Percentiles rank a stretch among this genome's conserved stretches.
phyloP scores from a whole-genome alignment of 1,140 invertebrate genomes.

The Drosophila sulfurigaster region DNA sequence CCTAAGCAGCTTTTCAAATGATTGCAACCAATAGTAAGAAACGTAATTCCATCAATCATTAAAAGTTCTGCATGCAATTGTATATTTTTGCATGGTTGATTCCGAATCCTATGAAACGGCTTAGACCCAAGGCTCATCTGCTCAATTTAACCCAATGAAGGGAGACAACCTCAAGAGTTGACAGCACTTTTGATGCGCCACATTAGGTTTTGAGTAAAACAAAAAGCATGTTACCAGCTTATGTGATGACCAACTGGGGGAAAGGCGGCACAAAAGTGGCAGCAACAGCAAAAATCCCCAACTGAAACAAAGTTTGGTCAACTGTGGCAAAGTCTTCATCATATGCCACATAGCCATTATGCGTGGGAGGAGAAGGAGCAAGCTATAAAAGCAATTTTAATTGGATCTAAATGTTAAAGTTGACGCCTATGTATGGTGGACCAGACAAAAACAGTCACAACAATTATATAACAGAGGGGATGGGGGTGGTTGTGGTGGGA shows the following conservation, averaged over 20 bases:
- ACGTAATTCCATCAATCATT: constrained; percentile 36
- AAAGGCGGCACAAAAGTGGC: not conserved
- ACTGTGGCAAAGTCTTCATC: constrained; percentile 30
- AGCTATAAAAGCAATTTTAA: constrained; percentile 75
- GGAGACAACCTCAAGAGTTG: constrained; percentile 41
- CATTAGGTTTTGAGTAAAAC: constrained; percentile 62
- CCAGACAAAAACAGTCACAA: constrained; percentile 44
- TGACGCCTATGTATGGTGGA: constrained; percentile 33
- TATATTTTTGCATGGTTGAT: constrained; percentile 23
- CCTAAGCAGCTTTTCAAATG: not conserved
- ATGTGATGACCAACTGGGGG: constrained; percentile 43
- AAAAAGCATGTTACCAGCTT: constrained; percentile 59
- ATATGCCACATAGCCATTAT: constrained; percentile 24
- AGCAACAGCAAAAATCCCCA: constrained; percentile 6
- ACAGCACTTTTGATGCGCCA: constrained; percentile 45
- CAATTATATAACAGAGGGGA: constrained; percentile 54
- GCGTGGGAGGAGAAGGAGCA: not conserved
- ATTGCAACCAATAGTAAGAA: not conserved
- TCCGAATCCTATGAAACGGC: constrained; percentile 32
- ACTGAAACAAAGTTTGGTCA: constrained; percentile 21
- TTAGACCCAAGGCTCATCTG: constrained; percentile 26
- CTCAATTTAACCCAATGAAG: constrained; percentile 35
- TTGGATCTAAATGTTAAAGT: constrained; percentile 74
- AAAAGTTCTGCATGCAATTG: constrained; percentile 22
- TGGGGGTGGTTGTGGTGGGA: not conserved